Evolutionary conservation across 2,113 vertebrate species (phyloP).

Genomic region (Poeciliopsis prolifica): DNA sequence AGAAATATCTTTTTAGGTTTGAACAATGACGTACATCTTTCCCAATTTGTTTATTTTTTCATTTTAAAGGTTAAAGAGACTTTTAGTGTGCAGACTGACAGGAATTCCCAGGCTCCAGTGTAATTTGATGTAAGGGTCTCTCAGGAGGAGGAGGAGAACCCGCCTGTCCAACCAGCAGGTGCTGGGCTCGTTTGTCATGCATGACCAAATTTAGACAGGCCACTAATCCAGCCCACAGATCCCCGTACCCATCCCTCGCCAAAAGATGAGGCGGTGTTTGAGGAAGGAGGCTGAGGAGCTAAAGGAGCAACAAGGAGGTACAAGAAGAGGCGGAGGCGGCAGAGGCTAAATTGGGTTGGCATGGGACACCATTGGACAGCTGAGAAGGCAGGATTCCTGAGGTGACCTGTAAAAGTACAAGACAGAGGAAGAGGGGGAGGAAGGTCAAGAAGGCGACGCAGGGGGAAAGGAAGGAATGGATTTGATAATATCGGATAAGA

Average conservation of each 20-base stretch:
- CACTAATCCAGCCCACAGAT: constrained; percentile 53
- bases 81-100: constrained; percentile 29
- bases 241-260: neutral
- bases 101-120: constrained; percentile 55
- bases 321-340: constrained; percentile 6
- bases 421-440: constrained; percentile 28
- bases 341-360: constrained; percentile 70
- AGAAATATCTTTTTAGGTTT: neutral
- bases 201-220: constrained; percentile 79
- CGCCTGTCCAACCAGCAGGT: constrained; percentile 70
- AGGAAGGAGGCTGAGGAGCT: constrained; percentile 6
- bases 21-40: neutral
- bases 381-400: constrained; percentile 79
- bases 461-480: constrained; percentile 42
- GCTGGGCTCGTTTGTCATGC: constrained; percentile 58
- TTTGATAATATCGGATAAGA: constrained; percentile 37
- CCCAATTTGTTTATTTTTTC: neutral
- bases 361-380: constrained; percentile 77
- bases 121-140: constrained; percentile 65
- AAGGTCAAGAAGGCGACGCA: neutral
- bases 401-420: constrained; percentile 61
- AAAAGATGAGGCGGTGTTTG: constrained; percentile 25
- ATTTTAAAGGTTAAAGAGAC: constrained; percentile 10
- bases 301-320: constrained; percentile 8
- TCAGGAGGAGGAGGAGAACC: constrained; percentile 40